Base-by-base conservation (phyloP, 2,113 vertebrate species). In the Acanthochromis polyacanthus region DNA sequence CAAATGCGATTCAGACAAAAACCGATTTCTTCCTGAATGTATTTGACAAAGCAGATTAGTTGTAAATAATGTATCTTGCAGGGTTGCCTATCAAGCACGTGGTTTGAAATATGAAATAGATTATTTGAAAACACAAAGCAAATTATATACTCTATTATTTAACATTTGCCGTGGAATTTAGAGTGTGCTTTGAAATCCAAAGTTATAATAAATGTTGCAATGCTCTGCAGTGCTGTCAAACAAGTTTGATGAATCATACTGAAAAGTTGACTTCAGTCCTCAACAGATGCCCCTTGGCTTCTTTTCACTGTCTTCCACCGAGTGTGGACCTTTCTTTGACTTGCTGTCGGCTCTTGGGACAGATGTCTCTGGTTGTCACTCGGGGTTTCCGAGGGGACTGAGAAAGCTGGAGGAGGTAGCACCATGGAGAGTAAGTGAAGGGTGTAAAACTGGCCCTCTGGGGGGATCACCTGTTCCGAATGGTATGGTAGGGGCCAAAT, bases 381-480 rank as follows among this genome's bases (percentile, higher is more conserved):
- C 66, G 1, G 45, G 48, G 62, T 71, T 71, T 80, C 46, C 38
- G 45, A 58, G 10, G n/a, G 43, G 63, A 65, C 36, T 20, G 50
- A 78, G 48, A 53, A 78, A 81, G 61, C 77, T 56, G 60, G 53
- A 78, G 67, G 68, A 74, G 56, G 70, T 59, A 55, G 14, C 66
- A 66, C 66, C 52, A 70, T 40, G 56, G 43, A 61, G 71, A 76
- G 67, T 48, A 85, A 83, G 81, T 84, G 78, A 88, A 88, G 66
- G 83, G 68, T 89, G 81, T 80, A 85, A 87, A 86, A 82, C 70
- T 16, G 50, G 56, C 73, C 89, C 80, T 69, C 23, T 78, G 64
- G 89, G 75, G 78, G 75, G 59, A 71, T 89, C 84, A 86, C 87
- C 86, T 92, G 88, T 71, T 87, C 75, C 1, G 46, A 82, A 52